Percentiles rank a stretch among this genome's conserved stretches.
Conservation (phyloP, 2,113 vertebrate genomes). For the Grallaria varia region DNA sequence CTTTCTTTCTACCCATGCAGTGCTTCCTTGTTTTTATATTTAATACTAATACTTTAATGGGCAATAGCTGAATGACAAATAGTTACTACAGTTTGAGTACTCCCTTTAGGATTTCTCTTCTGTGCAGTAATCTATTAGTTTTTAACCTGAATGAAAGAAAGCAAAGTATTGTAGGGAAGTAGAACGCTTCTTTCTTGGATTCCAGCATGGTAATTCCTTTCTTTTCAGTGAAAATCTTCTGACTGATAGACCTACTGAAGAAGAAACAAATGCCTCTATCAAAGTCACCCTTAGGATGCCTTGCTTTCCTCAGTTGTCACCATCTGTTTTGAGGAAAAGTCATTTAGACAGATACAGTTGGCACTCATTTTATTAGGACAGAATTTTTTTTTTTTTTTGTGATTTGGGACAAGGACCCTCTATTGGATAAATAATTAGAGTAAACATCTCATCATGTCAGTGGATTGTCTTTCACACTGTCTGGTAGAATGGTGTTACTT, state of each 20-base stretch:
- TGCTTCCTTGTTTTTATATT: background rate
- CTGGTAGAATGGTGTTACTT: background rate
- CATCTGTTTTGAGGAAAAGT: background rate
- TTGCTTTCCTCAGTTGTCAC: background rate
- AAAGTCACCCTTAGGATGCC: background rate
- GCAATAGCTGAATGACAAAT: background rate
- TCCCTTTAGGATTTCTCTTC: background rate
- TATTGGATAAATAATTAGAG: background rate
- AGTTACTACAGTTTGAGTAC: background rate
- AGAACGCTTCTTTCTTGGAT: background rate
- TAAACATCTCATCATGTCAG: background rate
- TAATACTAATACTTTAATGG: background rate
- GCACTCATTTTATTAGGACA: background rate
- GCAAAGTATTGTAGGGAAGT: background rate
- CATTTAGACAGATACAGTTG: background rate
- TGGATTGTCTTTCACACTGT: background rate
- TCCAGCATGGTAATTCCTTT: background rate
- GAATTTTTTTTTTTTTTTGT: background rate
- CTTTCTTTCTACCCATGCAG: background rate
- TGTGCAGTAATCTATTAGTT: background rate
- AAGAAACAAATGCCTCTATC: background rate
- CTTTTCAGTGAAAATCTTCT: background rate
- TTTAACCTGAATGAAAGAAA: background rate
- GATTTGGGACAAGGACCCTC: background rate
- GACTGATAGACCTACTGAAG: background rate